Conservation (phyloP, 2,888 invertebrate species). For the Leucophenga montana region DNA sequence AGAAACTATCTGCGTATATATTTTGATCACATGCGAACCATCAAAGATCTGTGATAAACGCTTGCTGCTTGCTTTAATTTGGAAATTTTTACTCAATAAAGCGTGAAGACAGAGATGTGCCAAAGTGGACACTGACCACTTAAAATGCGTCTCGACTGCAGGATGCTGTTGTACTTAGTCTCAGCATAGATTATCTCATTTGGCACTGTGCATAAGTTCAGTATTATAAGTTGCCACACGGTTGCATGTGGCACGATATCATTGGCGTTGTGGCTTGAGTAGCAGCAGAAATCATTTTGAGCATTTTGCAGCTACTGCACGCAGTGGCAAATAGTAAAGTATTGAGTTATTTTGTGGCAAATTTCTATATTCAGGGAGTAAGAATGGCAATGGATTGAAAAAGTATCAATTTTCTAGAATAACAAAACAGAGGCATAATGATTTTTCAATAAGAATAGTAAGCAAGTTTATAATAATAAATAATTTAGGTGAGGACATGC, state of each 20-base stretch:
- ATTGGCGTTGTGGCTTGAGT: background rate
- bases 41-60: background rate
- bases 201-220: conserved; percentile 19
- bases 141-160: background rate
- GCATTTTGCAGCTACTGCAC: conserved; percentile 12
- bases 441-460: background rate
- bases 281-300: conserved; percentile 2
- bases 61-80: background rate
- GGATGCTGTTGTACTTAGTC: background rate
- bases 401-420: conserved; percentile 20
- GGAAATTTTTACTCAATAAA: conserved; percentile 6
- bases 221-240: background rate
- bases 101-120: background rate
- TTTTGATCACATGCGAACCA: too few species aligned
- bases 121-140: conserved; percentile 6
- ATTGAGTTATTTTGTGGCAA: conserved; percentile 29
- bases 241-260: conserved; percentile 30
- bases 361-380: conserved; percentile 15
- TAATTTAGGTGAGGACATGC: conserved; percentile 3
- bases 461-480: background rate
- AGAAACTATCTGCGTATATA: too few species aligned
- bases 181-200: conserved; percentile 23
- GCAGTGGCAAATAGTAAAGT: conserved; percentile 9
- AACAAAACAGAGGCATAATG: background rate
- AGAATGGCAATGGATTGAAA: too few species aligned